Conservation (phyloP, 1,140 invertebrate species). For the Anthonomus grandis region DNA sequence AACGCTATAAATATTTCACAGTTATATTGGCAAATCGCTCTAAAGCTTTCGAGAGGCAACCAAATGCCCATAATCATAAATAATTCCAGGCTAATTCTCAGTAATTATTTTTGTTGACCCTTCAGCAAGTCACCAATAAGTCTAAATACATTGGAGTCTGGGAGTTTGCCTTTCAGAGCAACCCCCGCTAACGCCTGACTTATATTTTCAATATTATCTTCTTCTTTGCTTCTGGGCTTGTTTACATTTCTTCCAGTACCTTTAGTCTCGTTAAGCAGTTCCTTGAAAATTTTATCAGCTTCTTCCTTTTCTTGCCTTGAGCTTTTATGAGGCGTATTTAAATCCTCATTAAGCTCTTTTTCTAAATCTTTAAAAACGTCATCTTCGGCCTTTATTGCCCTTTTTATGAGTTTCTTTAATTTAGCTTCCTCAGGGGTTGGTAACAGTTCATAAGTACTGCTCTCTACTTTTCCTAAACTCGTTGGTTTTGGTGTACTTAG, state of each 20-base stretch:
- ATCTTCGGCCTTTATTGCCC: slow-evolving; percentile 23
- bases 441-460: slow-evolving; percentile 16
- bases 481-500: slow-evolving; percentile 25
- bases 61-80: not conserved
- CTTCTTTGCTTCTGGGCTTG: slow-evolving; percentile 14
- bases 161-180: slow-evolving; percentile 12
- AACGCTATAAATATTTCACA: slow-evolving; percentile 25
- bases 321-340: slow-evolving; percentile 1
- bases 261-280: slow-evolving; percentile 40
- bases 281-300: slow-evolving; percentile 39
- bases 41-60: slow-evolving; percentile 9
- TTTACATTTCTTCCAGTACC: not conserved
- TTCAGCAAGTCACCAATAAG: slow-evolving; percentile 14
- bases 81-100: not conserved
- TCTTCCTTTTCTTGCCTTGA: slow-evolving; percentile 33
- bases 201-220: slow-evolving; percentile 14
- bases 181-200: slow-evolving; percentile 11
- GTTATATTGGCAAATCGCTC: slow-evolving; percentile 22
- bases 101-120: not conserved
- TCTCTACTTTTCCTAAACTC: slow-evolving; percentile 14
- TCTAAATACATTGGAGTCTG: slow-evolving; percentile 9
- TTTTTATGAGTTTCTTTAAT: slow-evolving; percentile 25
- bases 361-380: slow-evolving; percentile 37
- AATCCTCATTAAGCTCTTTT: slow-evolving; percentile 29
- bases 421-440: slow-evolving; percentile 27